phyloP scores from a whole-genome alignment of 2,797 vertebrate genomes.

The Falco columbarius region DNA sequence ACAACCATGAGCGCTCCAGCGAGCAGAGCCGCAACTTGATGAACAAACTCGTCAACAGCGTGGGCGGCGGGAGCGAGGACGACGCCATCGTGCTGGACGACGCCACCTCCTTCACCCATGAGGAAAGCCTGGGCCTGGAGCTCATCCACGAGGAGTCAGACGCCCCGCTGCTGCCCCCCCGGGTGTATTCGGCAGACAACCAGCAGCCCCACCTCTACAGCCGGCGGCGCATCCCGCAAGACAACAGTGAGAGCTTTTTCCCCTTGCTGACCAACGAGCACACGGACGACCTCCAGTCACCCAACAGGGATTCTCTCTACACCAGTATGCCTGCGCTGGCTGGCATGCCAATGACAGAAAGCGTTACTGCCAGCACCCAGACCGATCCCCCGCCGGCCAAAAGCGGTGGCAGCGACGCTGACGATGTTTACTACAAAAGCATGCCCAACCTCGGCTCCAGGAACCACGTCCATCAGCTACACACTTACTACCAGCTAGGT shows the following conservation, averaged over 20 bases:
- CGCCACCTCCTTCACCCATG: conserved; percentile 87
- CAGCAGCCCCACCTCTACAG: conserved; percentile 87
- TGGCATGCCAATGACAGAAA: conserved; percentile 81
- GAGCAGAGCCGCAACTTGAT: conserved; percentile 95
- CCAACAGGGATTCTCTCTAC: conserved; percentile 94
- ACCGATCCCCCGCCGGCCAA: conserved; percentile 86
- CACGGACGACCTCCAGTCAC: conserved; percentile 87
- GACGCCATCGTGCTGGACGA: conserved; percentile 81
- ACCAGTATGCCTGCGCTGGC: conserved; percentile 94
- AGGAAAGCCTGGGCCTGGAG: conserved; percentile 91
- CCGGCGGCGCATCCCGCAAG: conserved; percentile 90
- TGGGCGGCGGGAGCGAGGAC: conserved; percentile 90
- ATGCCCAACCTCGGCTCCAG: conserved; percentile 97
- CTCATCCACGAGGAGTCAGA: conserved; percentile 94
- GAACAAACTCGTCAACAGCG: conserved; percentile 95
- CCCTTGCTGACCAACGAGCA: conserved; percentile 94
- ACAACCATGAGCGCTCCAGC: conserved; percentile 91
- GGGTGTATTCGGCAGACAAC: conserved; percentile 82
- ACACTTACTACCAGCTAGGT: conserved; percentile 95
- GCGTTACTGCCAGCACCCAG: conserved; percentile 81
- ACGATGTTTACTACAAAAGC: conserved; percentile 99
- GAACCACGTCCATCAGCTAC: conserved; percentile 93
- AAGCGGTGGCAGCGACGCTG: conserved; percentile 78
- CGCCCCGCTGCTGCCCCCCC: conserved; percentile 88
- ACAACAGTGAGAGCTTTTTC: conserved; percentile 97